phyloP scores from a whole-genome alignment of 2,888 invertebrate species.

The Erebia palarica region DNA sequence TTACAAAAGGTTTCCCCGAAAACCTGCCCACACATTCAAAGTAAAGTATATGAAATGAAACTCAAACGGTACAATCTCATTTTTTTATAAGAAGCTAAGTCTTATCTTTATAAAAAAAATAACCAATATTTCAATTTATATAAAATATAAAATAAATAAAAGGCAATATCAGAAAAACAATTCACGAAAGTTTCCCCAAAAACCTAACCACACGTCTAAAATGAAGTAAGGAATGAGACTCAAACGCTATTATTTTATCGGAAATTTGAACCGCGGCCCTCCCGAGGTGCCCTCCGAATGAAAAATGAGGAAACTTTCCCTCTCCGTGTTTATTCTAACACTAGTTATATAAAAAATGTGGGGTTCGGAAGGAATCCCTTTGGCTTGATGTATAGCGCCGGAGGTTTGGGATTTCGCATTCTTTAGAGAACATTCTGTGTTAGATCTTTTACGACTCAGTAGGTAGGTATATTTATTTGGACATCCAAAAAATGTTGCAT shows the following conservation, averaged over 20 bases:
- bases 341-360: conserved; percentile 69
- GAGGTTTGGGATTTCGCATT: conserved; percentile 38
- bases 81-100: too few relatives aligned
- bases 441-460: neutral
- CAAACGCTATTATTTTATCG: conserved; percentile 50
- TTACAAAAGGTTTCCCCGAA: too few relatives aligned
- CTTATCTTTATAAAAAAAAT: too few relatives aligned
- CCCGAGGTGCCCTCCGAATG: conserved; percentile 62
- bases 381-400: conserved; percentile 47
- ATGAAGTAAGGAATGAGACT: conserved; percentile 63
- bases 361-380: conserved; percentile 53
- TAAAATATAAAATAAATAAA: neutral
- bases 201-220: conserved; percentile 32
- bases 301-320: conserved; percentile 78
- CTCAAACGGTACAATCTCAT: too few relatives aligned
- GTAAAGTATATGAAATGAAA: too few relatives aligned
- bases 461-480: neutral
- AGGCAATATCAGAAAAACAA: conserved; percentile 20
- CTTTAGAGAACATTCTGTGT: conserved; percentile 19
- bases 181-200: conserved; percentile 17
- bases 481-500: too few relatives aligned
- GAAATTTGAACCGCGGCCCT: conserved; percentile 68
- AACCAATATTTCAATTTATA: neutral
- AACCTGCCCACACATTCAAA: too few relatives aligned
- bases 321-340: conserved; percentile 72